phyloP scores from a whole-genome alignment of 2,113 vertebrate genomes.

The Cheirogaleus medius region DNA sequence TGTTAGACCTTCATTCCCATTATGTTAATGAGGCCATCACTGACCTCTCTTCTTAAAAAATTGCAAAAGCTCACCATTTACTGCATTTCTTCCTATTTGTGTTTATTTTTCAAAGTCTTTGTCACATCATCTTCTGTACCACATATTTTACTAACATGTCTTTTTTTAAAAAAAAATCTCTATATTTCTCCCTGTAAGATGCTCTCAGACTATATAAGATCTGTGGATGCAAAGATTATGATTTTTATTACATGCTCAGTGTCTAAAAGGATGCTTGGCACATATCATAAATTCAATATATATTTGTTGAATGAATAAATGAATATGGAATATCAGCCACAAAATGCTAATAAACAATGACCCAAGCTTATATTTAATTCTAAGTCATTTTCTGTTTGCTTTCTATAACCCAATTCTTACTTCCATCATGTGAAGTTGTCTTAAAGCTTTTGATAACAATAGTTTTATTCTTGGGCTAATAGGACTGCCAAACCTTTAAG shows the following conservation, averaged over 20 bases:
- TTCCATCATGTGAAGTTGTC: neutral
- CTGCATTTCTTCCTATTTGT: neutral
- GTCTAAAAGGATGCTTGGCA: neutral
- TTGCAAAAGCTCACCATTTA: neutral
- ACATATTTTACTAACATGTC: neutral
- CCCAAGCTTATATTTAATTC: neutral
- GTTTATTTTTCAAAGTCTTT: neutral
- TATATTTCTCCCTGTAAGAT: neutral
- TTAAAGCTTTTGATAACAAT: neutral
- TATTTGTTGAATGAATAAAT: neutral
- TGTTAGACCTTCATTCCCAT: neutral
- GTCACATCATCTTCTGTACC: neutral
- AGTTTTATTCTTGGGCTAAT: neutral
- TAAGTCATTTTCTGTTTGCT: neutral
- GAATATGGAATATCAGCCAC: neutral
- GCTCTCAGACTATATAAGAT: neutral
- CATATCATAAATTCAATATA: neutral
- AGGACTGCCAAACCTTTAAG: neutral
- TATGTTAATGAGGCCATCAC: neutral
- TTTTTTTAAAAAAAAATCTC: neutral
- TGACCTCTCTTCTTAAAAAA: neutral
- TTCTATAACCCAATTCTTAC: neutral
- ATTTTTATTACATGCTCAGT: neutral
- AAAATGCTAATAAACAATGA: neutral
- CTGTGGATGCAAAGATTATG: neutral